Base-by-base conservation (phyloP, 1,140 invertebrate genomes). In the Proales similis region DNA sequence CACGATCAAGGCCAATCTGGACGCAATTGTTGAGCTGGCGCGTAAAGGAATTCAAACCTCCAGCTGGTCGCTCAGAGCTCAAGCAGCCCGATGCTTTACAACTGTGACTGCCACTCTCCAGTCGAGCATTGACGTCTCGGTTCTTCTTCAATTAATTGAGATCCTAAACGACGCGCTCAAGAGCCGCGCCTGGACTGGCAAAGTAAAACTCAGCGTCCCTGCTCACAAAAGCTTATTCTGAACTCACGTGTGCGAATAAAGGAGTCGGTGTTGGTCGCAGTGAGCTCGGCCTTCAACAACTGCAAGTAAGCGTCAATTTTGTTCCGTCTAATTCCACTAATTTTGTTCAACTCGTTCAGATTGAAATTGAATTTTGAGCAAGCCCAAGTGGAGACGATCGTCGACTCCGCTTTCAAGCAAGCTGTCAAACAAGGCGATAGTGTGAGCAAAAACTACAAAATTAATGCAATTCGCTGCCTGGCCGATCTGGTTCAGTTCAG, bases 401-500 rank as follows among this genome's bases (percentile, higher is more conserved):
- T 57, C 2, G 45, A 39, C 30, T 19, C 26, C 19, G 20, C 45
- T 11, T 57, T 57, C 14, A 57, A 57, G 45, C 36, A 57, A 42
- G 51, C 51, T 11, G 30, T 27, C 11, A 57, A 57, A 42, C 51
- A 57, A 36, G 17, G 51, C 32, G 20, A 17, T 5, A 57, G 12
- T 7, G 45, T 57, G 27, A 42, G 45, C 45, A 29, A 14, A 3
- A 57, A 26, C 30, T 57, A 57, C 17, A 57, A 29, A 42, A 24
- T 42, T 11, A 29, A 42, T 42, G n/a, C 51, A 3, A 19, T 57
- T 3, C 39, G 51, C 24, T 57, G 36, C 45, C 27, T 57, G 22
- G 36, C n/a, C n/a, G 51, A 57, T 57, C 2, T 57, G 51, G 51
- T 57, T 4, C 51, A 57, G 32, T 57, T 57, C 45, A 57, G 51